A percentile compares a stretch with the other conserved stretches of the same genome.
phyloP scores from a whole-genome alignment of 2,797 vertebrate genomes.

The Tachyglossus aculeatus region DNA sequence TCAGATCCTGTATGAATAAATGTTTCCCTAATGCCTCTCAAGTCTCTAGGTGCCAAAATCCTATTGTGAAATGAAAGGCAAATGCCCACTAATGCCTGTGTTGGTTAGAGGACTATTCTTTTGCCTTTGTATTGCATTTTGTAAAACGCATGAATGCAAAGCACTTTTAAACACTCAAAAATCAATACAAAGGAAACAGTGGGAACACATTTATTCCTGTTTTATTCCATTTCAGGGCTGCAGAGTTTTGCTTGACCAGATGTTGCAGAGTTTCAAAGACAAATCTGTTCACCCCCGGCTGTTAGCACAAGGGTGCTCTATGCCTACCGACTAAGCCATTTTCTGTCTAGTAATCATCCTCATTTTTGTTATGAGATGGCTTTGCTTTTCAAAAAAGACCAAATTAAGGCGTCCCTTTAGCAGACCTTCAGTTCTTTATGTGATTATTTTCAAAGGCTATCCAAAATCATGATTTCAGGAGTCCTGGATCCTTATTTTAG shows the following conservation, averaged over 20 bases:
- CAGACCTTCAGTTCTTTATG: not conserved
- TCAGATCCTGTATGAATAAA: slow-evolving; percentile 41
- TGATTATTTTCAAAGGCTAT: not conserved
- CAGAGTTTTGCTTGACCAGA: slow-evolving; percentile 61
- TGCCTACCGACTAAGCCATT: slow-evolving; percentile 15
- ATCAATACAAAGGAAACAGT: slow-evolving; percentile 58
- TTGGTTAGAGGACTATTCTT: slow-evolving; percentile 19
- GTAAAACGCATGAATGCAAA: slow-evolving; percentile 58
- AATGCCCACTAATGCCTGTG: slow-evolving; percentile 43
- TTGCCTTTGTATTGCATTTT: slow-evolving; percentile 53
- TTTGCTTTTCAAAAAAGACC: not conserved
- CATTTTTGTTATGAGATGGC: slow-evolving; percentile 30
- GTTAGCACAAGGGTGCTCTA: slow-evolving; percentile 29
- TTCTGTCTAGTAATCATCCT: not conserved
- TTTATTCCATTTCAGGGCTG: slow-evolving; percentile 57
- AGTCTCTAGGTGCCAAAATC: slow-evolving; percentile 51
- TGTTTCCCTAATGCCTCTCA: slow-evolving; percentile 48
- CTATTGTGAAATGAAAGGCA: slow-evolving; percentile 40
- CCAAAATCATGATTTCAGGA: not conserved
- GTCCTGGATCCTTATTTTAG: fast-evolving
- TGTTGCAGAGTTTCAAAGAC: slow-evolving; percentile 55
- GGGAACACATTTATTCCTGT: slow-evolving; percentile 47
- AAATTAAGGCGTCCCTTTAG: not conserved
- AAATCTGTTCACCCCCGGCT: slow-evolving; percentile 53
- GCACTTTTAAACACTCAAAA: slow-evolving; percentile 60